phyloP scores from a whole-genome alignment of 2,113 vertebrate genomes.

The Atrichornis clamosus region DNA sequence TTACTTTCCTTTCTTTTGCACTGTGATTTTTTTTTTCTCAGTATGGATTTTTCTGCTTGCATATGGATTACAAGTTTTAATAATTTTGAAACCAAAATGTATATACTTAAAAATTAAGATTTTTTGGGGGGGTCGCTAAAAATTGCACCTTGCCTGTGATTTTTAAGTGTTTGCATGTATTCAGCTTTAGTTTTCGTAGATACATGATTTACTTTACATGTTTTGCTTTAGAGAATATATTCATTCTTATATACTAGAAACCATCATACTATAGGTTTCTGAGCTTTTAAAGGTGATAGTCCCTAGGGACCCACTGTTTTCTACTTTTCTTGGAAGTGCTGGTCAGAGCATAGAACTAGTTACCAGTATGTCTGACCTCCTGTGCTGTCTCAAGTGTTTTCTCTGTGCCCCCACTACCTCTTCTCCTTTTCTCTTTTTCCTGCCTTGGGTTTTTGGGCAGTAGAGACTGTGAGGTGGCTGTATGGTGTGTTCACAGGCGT shows the following conservation, averaged over 20 bases:
- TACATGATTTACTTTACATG: neutral
- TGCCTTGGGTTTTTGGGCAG: neutral
- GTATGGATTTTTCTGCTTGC: neutral
- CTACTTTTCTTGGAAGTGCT: neutral
- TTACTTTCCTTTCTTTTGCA: neutral
- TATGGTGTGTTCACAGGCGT: accelerated
- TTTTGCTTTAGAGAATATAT: neutral
- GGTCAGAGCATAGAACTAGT: neutral
- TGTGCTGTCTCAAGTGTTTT: neutral
- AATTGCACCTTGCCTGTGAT: neutral
- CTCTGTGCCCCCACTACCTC: neutral
- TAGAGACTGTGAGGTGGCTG: neutral
- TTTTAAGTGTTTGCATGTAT: neutral
- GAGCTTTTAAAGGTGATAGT: neutral
- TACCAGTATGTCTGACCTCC: neutral
- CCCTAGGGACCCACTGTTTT: neutral
- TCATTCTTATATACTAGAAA: neutral
- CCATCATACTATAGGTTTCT: neutral
- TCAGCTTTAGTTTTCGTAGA: neutral
- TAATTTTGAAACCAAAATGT: neutral
- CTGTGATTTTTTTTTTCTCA: neutral
- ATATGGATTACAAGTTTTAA: neutral
- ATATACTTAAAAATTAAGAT: neutral
- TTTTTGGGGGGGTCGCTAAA: neutral
- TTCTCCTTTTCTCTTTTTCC: neutral